phyloP scores from a whole-genome alignment of 1,140 invertebrate genomes.

The Cydia pomonella region DNA sequence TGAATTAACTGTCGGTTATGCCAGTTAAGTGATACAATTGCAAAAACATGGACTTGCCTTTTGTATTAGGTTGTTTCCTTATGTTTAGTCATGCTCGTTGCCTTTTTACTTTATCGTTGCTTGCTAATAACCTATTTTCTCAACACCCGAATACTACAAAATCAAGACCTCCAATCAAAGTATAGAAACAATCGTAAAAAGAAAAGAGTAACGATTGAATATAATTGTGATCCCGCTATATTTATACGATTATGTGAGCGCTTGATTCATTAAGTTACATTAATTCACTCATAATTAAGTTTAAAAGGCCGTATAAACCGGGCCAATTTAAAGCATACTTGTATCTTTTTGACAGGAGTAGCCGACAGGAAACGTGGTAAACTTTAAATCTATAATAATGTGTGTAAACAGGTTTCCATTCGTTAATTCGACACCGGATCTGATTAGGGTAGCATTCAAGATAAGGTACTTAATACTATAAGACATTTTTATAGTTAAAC shows the following conservation, averaged over 20 bases:
- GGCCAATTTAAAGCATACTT: neutral
- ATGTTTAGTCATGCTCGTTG: neutral
- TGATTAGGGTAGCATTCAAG: conserved; percentile 10
- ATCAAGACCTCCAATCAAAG: neutral
- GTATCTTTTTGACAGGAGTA: conserved; percentile 27
- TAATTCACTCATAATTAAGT: conserved; percentile 16
- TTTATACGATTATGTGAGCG: conserved; percentile 10
- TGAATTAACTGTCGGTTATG: neutral
- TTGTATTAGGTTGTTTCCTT: neutral
- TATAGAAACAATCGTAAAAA: neutral
- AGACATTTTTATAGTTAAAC: neutral
- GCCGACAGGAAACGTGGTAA: conserved; percentile 27
- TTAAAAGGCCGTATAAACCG: conserved; percentile 2
- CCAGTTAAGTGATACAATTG: neutral
- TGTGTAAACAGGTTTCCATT: conserved; percentile 11
- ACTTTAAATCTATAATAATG: conserved; percentile 24
- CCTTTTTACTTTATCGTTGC: neutral
- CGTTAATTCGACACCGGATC: conserved; percentile 19
- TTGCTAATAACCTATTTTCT: neutral
- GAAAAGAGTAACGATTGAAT: conserved; percentile 24
- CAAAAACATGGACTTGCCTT: neutral
- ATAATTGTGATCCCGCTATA: conserved; percentile 15
- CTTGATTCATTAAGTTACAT: conserved; percentile 13
- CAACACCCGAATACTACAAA: neutral
- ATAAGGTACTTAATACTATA: neutral